Evolutionary conservation across 2,797 vertebrate genomes (phyloP), one percentile per base, ranked within the genome.

Genomic region (Emys orbicularis): DNA sequence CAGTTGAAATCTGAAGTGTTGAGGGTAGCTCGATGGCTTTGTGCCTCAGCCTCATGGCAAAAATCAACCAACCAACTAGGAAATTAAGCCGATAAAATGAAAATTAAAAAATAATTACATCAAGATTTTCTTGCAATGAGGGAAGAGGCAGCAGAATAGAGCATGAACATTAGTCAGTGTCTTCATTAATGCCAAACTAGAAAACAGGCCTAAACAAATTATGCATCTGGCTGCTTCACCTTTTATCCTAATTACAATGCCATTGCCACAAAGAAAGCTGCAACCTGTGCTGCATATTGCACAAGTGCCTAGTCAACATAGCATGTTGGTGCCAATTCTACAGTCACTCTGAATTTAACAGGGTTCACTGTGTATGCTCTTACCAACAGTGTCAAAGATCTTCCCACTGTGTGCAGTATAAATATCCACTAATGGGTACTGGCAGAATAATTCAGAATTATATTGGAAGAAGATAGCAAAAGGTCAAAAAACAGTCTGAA

Each of bases 111-210:
- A 76, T 5, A 81, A 88, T 57, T 8, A 29, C 72, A 53, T 80
- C 0, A 88, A 25, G 0, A 50, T 86, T 91, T 95, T 77, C 54
- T 93, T 41, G 25, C n/a, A 53, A 68, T 34, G 81, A 84, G 27
- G 77, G 18, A 88, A 31, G 23, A 94, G 27, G 74, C 77, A 92
- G 86, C n/a, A 81, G 86, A 49, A 13, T 53, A 41, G 27, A 52
- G 65, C 23, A 76, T 84, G 83, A 29, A 54, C 49, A 92, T 13
- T 87, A 88, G 82, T 81, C 88, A 91, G 77, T 6, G 41, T 84
- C 65, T 90, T 89, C 61, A 93, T 95, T 94, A 83, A 21, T 61
- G 82, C 91, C 27, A 61, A 85, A 79, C 52, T 76, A 87, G 84
- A 93, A 90, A n/a, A 81, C 49, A 90, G 59, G 77, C 49, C 80